Base-by-base conservation (phyloP, 2,888 invertebrate species). In the Drosophila birchii region DNA sequence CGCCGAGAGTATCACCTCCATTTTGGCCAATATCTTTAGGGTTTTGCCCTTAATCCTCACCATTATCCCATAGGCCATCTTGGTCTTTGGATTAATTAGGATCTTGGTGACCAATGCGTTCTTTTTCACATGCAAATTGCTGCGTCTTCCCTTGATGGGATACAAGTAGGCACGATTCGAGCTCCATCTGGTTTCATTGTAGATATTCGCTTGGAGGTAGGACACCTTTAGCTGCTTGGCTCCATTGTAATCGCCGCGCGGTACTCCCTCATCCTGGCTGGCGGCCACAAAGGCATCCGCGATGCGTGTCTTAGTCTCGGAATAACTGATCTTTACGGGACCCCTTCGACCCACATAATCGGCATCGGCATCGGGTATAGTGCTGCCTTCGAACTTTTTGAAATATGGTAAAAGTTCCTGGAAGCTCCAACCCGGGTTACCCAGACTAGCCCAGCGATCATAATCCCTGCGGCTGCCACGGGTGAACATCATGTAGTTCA, bases 401-500 rank as follows among this genome's bases (percentile, higher is more conserved):
- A 96, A 97, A 90, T 96, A 96, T 0, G 95, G 95, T 14, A 96
- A 89, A 0, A 96, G 94, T 14, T 96, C 94, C 2, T 94, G 91
- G 93, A 94, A 96, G 44, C 95, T 94, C 96, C 96, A 96, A 1
- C 95, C 96, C 0, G 93, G 90, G 89, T 96, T 96, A 0, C 96
- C 97, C 82, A 95, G 88, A 0, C 93, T 92, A 2, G 94, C 94
- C 97, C 97, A 97, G 5, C 93, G 92, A 86, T 97, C 95, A 90
- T 96, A 97, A 89, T 97, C 97, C 8, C 93, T 91, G 0, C 94
- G 93, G 82, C 95, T 94, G 7, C 96, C 96, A 73, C 96, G 93
- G 0, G 95, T 95, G 84, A 96, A 96, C 81, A 96, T 95, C 96
- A 97, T 96, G 81, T 95, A 95, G 90, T 97, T 97, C 11, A 97